phyloP scores from a whole-genome alignment of 2,113 vertebrate species.

The Myotis brandtii region DNA sequence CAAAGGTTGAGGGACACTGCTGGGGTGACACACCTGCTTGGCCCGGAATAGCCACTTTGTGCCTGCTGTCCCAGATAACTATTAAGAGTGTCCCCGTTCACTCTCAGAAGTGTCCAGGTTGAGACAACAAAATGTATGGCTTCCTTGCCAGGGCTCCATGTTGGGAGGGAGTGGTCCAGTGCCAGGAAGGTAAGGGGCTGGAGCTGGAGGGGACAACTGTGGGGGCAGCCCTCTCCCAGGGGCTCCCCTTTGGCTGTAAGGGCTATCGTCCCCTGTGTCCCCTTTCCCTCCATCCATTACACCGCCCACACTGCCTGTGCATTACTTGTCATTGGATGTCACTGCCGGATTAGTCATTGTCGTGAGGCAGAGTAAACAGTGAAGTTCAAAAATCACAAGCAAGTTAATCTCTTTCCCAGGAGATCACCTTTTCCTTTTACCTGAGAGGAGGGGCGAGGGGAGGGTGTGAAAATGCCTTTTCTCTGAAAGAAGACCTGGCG shows the following conservation, averaged over 20 bases:
- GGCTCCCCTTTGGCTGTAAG: background rate
- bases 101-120: background rate
- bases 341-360: rapidly evolving
- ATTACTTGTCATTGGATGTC: background rate
- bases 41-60: background rate
- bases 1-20: background rate
- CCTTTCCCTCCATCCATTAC: background rate
- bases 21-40: background rate
- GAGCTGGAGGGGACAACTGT: background rate
- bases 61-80: background rate
- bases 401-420: background rate
- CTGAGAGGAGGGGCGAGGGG: background rate
- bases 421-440: background rate
- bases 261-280: rapidly evolving
- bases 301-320: background rate
- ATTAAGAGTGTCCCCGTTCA: background rate
- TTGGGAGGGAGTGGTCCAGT: background rate
- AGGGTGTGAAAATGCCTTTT: background rate
- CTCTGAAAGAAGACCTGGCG: background rate
- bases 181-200: background rate
- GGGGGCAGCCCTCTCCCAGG: background rate
- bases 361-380: background rate
- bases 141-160: background rate
- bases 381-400: background rate
- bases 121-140: background rate